phyloP scores from a whole-genome alignment of 2,797 vertebrate genomes.

The Micrastur ruficollis region DNA sequence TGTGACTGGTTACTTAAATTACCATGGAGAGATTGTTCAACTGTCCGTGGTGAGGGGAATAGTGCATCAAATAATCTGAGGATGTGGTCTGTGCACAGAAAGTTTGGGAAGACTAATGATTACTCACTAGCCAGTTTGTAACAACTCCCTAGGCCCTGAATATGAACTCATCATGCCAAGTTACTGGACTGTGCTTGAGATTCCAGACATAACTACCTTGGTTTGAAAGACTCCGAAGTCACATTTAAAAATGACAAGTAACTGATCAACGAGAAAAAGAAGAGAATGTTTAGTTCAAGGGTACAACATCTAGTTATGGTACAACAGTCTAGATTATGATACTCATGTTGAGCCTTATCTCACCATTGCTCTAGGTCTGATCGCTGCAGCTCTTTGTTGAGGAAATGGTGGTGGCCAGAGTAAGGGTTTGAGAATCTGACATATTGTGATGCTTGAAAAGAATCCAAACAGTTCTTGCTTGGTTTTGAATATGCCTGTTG shows the following conservation, averaged over 20 bases:
- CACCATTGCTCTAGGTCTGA: background rate
- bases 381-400: background rate
- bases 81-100: background rate
- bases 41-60: background rate
- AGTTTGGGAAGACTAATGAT: background rate
- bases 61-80: background rate
- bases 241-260: background rate
- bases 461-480: background rate
- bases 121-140: background rate
- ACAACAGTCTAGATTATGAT: background rate
- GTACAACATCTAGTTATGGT: background rate
- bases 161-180: background rate
- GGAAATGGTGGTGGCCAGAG: background rate
- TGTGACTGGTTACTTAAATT: background rate
- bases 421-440: background rate
- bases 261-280: background rate
- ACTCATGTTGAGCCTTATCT: background rate
- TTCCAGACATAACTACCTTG: background rate
- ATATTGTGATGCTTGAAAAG: background rate
- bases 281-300: background rate
- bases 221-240: background rate
- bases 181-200: background rate
- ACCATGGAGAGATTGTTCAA: accelerated
- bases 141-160: background rate
- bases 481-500: background rate